These are phyloP conservation scores for Acanthaster planci DNA, from an alignment of 35 echinoderm and acorn worm genomes.

Conservation along the genomic window DNA sequence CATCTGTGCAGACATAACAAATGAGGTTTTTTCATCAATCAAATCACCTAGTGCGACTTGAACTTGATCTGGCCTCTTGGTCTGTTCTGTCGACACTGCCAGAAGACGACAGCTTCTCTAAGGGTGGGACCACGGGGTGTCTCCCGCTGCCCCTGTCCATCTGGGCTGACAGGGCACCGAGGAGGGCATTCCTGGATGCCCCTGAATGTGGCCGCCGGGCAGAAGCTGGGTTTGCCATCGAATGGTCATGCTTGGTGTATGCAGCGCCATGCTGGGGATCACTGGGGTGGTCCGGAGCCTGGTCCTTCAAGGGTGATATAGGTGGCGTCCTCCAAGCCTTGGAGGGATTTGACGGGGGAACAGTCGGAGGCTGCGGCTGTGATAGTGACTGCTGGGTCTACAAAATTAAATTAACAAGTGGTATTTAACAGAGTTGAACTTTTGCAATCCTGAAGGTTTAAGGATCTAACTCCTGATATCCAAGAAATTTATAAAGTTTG, in stretches of 20 bases:
- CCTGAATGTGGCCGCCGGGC: slow-evolving; percentile 57
- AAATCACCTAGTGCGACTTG: not conserved
- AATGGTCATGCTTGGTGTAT: not conserved
- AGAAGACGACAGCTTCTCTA: slow-evolving; percentile 48
- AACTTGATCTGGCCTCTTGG: not conserved
- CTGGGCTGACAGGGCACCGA: slow-evolving; percentile 48
- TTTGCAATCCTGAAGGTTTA: too few relatives aligned
- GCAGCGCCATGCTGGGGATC: not conserved
- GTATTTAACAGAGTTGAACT: not conserved
- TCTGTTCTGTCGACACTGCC: slow-evolving; percentile 27
- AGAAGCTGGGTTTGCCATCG: not conserved
- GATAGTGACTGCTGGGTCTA: slow-evolving; percentile 5
- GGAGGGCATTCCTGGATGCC: slow-evolving; percentile 70
- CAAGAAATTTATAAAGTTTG: too few relatives aligned
- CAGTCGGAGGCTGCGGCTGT: slow-evolving; percentile 27
- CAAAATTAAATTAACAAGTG: not conserved
- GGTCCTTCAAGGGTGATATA: slow-evolving; percentile 72
- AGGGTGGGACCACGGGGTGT: slow-evolving; percentile 54
- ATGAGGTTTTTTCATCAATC: too few relatives aligned
- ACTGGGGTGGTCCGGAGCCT: slow-evolving; percentile 26
- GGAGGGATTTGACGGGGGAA: slow-evolving; percentile 73
- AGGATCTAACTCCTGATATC: too few relatives aligned
- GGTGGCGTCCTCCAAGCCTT: slow-evolving; percentile 98
- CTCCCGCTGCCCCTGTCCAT: not conserved
- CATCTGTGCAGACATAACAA: too few relatives aligned